Percentiles rank a stretch among this genome's conserved stretches.
Conservation (phyloP, 2,797 vertebrate species). For the Hephaestus fuliginosus region DNA sequence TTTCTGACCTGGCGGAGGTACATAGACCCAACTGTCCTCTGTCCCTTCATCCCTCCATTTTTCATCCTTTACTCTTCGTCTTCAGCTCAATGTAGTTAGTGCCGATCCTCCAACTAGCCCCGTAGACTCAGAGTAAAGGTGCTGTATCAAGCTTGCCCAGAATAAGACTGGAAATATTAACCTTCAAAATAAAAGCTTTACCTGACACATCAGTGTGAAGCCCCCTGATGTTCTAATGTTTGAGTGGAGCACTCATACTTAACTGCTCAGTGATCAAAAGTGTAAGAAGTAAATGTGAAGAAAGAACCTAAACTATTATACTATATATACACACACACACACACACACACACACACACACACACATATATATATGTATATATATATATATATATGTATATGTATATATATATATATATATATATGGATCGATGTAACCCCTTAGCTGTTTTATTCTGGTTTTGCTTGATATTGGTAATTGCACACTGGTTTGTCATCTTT, state of each 20-base stretch:
- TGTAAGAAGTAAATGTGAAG: background rate
- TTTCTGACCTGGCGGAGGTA: conserved; percentile 99
- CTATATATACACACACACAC: too few relatives aligned
- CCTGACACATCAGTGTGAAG: background rate
- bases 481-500: background rate
- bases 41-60: conserved; percentile 60
- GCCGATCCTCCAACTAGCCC: conserved; percentile 13
- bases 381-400: too few relatives aligned
- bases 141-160: conserved; percentile 44
- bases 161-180: conserved; percentile 28
- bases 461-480: conserved; percentile 39
- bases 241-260: background rate
- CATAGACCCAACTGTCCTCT: conserved; percentile 79
- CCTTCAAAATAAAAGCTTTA: conserved; percentile 19
- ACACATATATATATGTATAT: too few relatives aligned
- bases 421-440: too few relatives aligned
- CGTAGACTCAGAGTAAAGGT: conserved; percentile 6
- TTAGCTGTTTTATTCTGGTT: conserved; percentile 43
- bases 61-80: conserved; percentile 46
- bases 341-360: too few relatives aligned
- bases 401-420: too few relatives aligned
- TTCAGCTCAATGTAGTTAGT: conserved; percentile 23
- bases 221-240: background rate
- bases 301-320: background rate
- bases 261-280: background rate